Conservation (phyloP, 2,113 vertebrate species). For the Psephotus haematonotus region DNA sequence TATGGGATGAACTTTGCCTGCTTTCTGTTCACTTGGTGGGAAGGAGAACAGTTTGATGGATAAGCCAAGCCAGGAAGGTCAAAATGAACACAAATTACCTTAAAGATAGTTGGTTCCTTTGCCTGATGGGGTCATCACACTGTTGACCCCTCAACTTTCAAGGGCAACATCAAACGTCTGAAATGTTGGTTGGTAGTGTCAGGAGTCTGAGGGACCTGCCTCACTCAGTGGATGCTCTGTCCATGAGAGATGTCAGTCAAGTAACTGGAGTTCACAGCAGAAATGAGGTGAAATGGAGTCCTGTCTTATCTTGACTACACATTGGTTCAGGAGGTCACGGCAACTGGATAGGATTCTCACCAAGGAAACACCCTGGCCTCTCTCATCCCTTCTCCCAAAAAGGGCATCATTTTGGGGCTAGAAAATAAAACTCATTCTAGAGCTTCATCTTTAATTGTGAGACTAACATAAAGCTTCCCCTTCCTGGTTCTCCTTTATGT, state of each 20-base stretch:
- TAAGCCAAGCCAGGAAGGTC: slow-evolving; percentile 1
- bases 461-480: background rate
- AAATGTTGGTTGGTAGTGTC: background rate
- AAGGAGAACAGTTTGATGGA: background rate
- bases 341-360: background rate
- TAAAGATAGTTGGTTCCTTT: background rate
- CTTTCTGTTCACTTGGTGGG: background rate
- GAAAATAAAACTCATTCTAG: background rate
- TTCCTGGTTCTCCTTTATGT: background rate
- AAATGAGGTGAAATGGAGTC: background rate
- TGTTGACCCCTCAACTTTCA: background rate
- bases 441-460: background rate
- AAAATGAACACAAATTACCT: slow-evolving; percentile 12
- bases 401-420: background rate
- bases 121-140: background rate
- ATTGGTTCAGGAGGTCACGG: background rate
- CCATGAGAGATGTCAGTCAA: background rate
- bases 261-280: background rate
- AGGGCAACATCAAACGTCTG: background rate
- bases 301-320: fast-evolving
- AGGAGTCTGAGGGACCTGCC: background rate
- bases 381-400: background rate
- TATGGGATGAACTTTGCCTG: background rate
- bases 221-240: background rate
- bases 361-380: background rate